phyloP scores from a whole-genome alignment of 2,113 vertebrate species.

The Semicossyphus pulcher region DNA sequence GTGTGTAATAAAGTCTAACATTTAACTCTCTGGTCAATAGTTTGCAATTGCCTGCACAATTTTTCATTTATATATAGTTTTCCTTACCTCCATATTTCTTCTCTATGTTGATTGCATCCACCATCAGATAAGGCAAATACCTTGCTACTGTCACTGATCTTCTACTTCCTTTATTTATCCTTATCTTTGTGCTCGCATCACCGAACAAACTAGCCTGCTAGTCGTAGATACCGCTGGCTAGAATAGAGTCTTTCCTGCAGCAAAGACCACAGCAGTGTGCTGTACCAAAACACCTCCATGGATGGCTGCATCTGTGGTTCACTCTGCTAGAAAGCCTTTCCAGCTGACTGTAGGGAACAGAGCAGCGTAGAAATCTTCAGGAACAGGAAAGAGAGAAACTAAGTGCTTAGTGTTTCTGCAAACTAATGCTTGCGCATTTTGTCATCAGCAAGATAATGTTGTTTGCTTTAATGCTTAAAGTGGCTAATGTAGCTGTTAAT shows the following conservation, averaged over 20 bases:
- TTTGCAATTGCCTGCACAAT: no score
- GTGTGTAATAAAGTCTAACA: no score
- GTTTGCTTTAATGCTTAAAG: conserved; percentile 1
- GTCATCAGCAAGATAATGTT: background rate
- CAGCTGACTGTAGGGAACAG: conserved; percentile 6
- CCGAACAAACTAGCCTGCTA: conserved; percentile 1
- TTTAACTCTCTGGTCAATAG: no score
- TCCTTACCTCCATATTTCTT: background rate
- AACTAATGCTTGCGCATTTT: conserved; percentile 11
- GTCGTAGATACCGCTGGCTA: background rate
- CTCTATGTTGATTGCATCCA: background rate
- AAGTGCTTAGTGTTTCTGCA: conserved; percentile 5
- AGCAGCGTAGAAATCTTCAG: background rate
- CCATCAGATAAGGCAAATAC: background rate
- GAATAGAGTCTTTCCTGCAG: background rate
- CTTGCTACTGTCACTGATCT: background rate
- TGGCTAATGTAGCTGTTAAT: background rate
- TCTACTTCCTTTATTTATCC: background rate
- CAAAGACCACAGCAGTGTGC: background rate
- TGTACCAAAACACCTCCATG: background rate
- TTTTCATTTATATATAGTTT: no score
- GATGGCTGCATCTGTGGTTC: background rate
- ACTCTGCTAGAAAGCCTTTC: background rate
- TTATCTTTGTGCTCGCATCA: background rate
- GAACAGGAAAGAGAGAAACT: background rate